Percentiles rank a stretch among this genome's conserved stretches.
Conservation (phyloP, 2,797 vertebrate species). For the Helarctos malayanus region DNA sequence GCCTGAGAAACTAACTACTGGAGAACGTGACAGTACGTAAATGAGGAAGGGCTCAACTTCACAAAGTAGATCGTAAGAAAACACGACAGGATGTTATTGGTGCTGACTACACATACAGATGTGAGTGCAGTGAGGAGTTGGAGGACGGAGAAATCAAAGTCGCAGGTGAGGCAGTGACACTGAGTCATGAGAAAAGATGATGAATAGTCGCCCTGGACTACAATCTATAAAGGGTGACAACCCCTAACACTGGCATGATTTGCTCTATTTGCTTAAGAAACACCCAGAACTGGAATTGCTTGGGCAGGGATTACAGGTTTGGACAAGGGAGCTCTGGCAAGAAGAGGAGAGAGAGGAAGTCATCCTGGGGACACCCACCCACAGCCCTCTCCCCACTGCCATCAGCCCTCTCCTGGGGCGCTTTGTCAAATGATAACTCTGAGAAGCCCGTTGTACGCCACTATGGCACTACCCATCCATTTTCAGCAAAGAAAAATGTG, state of each 20-base stretch:
- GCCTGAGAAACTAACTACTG: background rate
- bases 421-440: conserved; percentile 48
- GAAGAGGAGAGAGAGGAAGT: conserved; percentile 78
- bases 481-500: background rate
- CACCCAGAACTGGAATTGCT: conserved; percentile 87
- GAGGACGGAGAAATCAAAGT: conserved; percentile 42
- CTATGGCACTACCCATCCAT: background rate
- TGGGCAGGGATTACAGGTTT: conserved; percentile 82
- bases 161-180: background rate
- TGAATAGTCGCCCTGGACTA: conserved; percentile 76
- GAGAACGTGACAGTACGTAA: background rate
- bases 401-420: conserved; percentile 60
- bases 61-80: background rate
- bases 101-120: background rate
- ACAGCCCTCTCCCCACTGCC: conserved; percentile 55
- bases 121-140: background rate
- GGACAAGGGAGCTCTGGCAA: conserved; percentile 81
- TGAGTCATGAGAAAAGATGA: conserved; percentile 64
- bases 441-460: conserved; percentile 52
- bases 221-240: conserved; percentile 83
- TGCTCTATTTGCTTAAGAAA: conserved; percentile 88
- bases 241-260: conserved; percentile 79
- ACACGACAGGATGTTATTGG: rapidly evolving
- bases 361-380: conserved; percentile 73
- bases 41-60: background rate